Conservation (phyloP, 2,888 invertebrate genomes). For the Pseudococcus viburni region DNA sequence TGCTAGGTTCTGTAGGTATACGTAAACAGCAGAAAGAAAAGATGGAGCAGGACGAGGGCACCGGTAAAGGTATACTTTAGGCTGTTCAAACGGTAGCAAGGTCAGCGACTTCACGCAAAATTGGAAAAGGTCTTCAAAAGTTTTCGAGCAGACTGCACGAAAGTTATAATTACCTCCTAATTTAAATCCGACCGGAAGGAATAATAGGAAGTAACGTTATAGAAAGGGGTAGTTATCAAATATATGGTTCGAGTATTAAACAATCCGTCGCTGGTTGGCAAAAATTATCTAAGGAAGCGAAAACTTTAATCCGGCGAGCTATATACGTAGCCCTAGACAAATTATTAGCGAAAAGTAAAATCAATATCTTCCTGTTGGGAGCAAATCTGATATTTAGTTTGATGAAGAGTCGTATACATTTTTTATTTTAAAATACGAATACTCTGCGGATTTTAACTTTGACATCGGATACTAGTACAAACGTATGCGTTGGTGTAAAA, state of each 20-base stretch:
- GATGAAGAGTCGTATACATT: neutral
- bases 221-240: constrained; percentile 45
- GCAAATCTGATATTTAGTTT: neutral
- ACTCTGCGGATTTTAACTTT: neutral
- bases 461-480: constrained; percentile 8
- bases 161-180: constrained; percentile 57
- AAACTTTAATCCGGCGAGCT: constrained; percentile 22
- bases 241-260: constrained; percentile 48
- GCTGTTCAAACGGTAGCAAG: constrained; percentile 20
- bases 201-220: constrained; percentile 44
- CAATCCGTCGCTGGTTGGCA: constrained; percentile 11
- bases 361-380: neutral
- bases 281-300: constrained; percentile 50
- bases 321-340: neutral
- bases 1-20: neutral
- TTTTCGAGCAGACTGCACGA: constrained; percentile 37
- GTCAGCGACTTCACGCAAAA: constrained; percentile 42
- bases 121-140: constrained; percentile 53
- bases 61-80: neutral
- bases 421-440: neutral
- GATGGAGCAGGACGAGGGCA: neutral
- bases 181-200: constrained; percentile 54
- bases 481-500: neutral
- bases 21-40: neutral
- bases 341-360: constrained; percentile 8